Base-by-base conservation (phyloP, 2,797 vertebrate species). In the Hemibagrus guttatus region DNA sequence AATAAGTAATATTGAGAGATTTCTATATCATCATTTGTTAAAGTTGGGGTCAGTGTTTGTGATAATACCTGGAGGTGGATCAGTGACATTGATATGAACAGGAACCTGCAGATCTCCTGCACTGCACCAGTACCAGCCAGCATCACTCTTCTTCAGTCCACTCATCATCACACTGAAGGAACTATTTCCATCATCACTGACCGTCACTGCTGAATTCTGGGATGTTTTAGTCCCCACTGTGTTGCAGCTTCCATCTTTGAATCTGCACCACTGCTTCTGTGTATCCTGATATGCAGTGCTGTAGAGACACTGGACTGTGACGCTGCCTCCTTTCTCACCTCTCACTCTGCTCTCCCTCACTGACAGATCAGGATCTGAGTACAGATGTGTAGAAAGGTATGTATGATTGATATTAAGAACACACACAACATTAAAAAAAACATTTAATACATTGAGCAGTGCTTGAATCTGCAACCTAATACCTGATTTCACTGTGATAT, bases 261-360 rank as follows among this genome's bases (percentile, higher is more conserved):
- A 39, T 85, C 81, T 86, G 82, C 74, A 83, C 81, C 75, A 88
- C 66, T 31, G 21, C 28, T 87, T 87, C 54, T 0, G 0, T 4
- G 78, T 21, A 63, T 86, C 46, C 84, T 86, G 76, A 83, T 86
- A 88, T 28, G 8, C 46, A 86, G 90, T 84, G 83, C 84, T 89
- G 90, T 91, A 91, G 91, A 89, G 84, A 92, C 91, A 91, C 89
- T 74, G 71, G 4, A 78, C 56, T 59, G 42, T 81, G 90, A 92
- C 82, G 5, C 63, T 72, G 64, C 75, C 59, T 82, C 83, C 84
- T 85, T 87, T 71, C 31, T 83, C 49, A 75, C 49, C 88, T 17
- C 58, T 79, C 16, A 91, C 87, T 19, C 86, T 64, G 59, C 83
- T 89, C 49, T 0, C 31, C 42, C 1, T 9, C 74, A 91, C 89